A percentile compares a stretch with the other conserved stretches of the same genome.
These are phyloP conservation scores for Podotricha telesiphe DNA, from an alignment of 2,888 invertebrate genomes.

Conservation along the genomic window DNA sequence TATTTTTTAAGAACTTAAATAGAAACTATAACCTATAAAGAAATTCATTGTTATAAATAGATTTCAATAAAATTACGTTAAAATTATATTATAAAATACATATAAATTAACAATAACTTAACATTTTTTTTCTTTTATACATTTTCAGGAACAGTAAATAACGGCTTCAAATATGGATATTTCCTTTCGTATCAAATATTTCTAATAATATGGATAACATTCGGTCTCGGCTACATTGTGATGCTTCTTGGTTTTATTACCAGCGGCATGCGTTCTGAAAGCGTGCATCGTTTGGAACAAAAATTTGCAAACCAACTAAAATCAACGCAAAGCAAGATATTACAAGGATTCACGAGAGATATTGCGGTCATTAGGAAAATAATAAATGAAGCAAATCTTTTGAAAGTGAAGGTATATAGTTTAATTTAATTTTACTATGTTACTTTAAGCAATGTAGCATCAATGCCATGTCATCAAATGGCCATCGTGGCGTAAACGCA, in stretches of 20 bases:
- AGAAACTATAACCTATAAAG: no score
- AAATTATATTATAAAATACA: no score
- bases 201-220: conserved; percentile 94
- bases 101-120: background rate
- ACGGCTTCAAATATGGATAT: conserved; percentile 83
- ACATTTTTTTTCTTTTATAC: background rate
- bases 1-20: no score
- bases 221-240: conserved; percentile 94
- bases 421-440: background rate
- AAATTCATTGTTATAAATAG: no score
- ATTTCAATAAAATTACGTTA: no score
- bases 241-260: conserved; percentile 95
- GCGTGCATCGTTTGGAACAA: conserved; percentile 88
- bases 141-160: conserved; percentile 76
- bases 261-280: conserved; percentile 89
- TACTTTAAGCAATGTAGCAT: no score
- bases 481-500: no score
- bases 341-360: conserved; percentile 90
- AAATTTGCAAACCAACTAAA: conserved; percentile 90
- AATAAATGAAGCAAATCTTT: conserved; percentile 91
- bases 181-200: conserved; percentile 90
- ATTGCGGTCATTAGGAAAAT: conserved; percentile 88
- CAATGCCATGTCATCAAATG: no score
- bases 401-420: conserved; percentile 88
- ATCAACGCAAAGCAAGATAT: conserved; percentile 90